A percentile compares a stretch with the other conserved stretches of the same genome.
phyloP scores from a whole-genome alignment of 2,797 vertebrate species.

The Mastacembelus armatus region DNA sequence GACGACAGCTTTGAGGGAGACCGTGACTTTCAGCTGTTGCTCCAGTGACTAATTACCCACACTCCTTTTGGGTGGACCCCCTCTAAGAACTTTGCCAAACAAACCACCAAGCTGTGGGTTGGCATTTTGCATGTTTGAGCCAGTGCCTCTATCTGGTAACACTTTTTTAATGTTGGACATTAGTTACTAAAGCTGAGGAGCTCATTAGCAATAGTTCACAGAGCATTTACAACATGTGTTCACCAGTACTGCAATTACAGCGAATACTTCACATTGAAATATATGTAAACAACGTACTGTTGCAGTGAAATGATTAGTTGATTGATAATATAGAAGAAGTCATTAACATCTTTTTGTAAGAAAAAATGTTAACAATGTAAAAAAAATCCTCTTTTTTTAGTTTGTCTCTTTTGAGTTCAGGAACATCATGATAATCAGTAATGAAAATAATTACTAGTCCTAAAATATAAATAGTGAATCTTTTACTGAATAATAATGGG shows the following conservation, averaged over 20 bases:
- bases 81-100: constrained; percentile 40
- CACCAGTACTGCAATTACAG: not conserved
- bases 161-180: constrained; percentile 25
- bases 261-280: not conserved
- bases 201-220: constrained; percentile 21
- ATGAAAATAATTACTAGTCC: not conserved
- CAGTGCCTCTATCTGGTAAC: constrained; percentile 2
- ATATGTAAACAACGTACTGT: not conserved
- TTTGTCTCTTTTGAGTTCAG: too few species aligned
- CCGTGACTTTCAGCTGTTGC: constrained; percentile 64
- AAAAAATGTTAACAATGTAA: not conserved
- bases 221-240: not conserved
- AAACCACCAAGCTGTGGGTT: constrained; percentile 37
- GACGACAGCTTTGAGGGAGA: constrained; percentile 72
- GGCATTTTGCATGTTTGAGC: constrained; percentile 32
- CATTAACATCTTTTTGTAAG: too few species aligned
- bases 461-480: not conserved
- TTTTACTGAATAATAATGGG: not conserved
- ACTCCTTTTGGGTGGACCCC: constrained; percentile 38
- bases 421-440: not conserved
- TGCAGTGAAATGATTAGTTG: not conserved
- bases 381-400: too few species aligned
- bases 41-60: constrained; percentile 75
- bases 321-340: too few species aligned
- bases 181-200: not conserved